Evolutionary conservation across 2,888 invertebrate genomes (phyloP).

Genomic region (Hedya salicella): DNA sequence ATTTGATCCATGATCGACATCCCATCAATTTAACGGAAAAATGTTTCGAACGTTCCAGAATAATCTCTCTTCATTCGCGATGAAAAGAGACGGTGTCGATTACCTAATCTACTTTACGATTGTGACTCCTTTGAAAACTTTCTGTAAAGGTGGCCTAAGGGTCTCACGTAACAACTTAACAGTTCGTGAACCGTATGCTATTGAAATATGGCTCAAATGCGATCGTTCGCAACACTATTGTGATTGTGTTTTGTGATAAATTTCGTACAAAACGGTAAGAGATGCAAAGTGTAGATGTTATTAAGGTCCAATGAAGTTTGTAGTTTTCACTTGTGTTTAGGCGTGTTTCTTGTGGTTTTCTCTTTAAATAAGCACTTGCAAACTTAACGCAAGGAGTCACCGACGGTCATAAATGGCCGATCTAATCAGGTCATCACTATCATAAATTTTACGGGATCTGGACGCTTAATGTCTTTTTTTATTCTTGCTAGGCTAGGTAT

Average conservation of each 20-base stretch:
- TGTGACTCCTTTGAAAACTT: conserved; percentile 48
- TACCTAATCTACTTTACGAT: conserved; percentile 56
- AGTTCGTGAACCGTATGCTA: not conserved
- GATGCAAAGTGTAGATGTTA: conserved; percentile 15
- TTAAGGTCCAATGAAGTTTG: conserved; percentile 2
- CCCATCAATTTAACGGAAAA: no score
- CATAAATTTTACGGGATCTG: no score
- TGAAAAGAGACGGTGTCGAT: conserved; percentile 55
- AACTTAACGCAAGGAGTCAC: no score
- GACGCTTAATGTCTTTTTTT: no score
- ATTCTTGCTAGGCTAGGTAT: no score
- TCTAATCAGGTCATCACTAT: no score
- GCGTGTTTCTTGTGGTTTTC: conserved; percentile 6
- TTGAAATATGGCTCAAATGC: conserved; percentile 8
- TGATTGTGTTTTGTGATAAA: conserved; percentile 3
- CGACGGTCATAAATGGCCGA: no score
- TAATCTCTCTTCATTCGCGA: conserved; percentile 17
- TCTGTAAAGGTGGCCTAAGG: conserved; percentile 37
- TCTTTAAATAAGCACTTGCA: not conserved
- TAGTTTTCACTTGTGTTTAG: no score
- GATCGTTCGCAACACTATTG: not conserved
- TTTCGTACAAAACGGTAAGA: conserved; percentile 13
- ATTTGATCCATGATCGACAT: no score
- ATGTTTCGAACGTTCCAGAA: conserved; percentile 10
- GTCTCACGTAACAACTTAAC: conserved; percentile 16